phyloP scores from a whole-genome alignment of 2,888 invertebrate genomes.

The Epinotia bilunana region DNA sequence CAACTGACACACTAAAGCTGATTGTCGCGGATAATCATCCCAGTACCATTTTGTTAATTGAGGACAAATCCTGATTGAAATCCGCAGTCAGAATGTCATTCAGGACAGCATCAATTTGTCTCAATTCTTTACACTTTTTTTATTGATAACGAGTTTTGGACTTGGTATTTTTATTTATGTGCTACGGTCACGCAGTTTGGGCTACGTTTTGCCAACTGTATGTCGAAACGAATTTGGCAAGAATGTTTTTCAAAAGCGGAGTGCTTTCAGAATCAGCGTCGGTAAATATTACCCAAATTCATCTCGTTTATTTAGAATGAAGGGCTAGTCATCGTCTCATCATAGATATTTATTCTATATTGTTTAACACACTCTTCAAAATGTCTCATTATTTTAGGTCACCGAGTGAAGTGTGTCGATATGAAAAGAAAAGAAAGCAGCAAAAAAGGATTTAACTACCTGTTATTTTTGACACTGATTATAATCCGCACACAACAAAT shows the following conservation, averaged over 20 bases:
- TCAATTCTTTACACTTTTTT: background rate
- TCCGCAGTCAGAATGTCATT: background rate
- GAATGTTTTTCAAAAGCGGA: background rate
- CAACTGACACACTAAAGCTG: background rate
- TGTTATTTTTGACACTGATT: constrained; percentile 24
- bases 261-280: background rate
- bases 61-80: background rate
- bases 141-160: background rate
- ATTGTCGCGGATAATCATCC: background rate
- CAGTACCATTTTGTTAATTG: background rate
- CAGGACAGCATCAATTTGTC: background rate
- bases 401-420: background rate
- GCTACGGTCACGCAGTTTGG: background rate
- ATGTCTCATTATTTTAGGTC: background rate
- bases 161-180: background rate
- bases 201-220: background rate
- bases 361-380: background rate
- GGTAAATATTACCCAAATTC: background rate
- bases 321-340: background rate
- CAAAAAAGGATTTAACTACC: constrained; percentile 4
- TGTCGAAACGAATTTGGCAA: background rate
- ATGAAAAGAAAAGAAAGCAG: constrained; percentile 25
- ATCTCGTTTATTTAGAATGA: background rate
- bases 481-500: constrained; percentile 13
- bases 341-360: background rate